A percentile compares a stretch with the other conserved stretches of the same genome.
Evolutionary conservation across 2,113 vertebrate genomes (phyloP).

Genomic region (Hippocampus guttulatus): DNA sequence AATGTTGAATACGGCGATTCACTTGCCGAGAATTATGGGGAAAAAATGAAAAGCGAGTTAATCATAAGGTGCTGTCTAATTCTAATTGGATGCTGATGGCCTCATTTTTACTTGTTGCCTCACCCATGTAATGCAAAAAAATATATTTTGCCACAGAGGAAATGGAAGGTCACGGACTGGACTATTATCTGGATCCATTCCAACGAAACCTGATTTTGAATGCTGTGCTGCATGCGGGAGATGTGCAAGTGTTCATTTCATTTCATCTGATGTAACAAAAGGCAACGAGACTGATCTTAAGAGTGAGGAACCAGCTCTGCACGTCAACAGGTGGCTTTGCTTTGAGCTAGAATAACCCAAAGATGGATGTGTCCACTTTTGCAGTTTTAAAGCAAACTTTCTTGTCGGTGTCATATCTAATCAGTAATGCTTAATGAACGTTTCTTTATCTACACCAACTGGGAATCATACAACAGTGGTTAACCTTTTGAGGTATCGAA

Average conservation of each 20-base stretch:
- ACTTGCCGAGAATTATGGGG: neutral
- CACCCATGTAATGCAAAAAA: neutral
- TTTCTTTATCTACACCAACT: too few species aligned
- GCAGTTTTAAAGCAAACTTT: neutral
- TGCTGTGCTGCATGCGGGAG: conserved; percentile 13
- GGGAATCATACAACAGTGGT: neutral
- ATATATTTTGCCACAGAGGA: neutral
- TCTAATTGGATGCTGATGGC: neutral
- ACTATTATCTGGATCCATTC: neutral
- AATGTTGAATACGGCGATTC: neutral
- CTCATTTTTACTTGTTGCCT: neutral
- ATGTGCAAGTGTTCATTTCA: conserved; percentile 42
- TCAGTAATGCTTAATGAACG: too few species aligned
- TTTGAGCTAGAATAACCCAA: conserved; percentile 10
- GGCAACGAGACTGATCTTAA: conserved; percentile 43
- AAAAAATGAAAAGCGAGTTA: neutral
- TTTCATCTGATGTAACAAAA: conserved; percentile 65
- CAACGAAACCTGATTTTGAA: conserved; percentile 1
- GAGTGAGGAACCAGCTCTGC: conserved; percentile 15
- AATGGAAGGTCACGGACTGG: neutral
- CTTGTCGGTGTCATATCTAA: neutral
- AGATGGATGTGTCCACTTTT: neutral
- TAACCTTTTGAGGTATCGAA: too few species aligned
- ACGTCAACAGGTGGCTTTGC: conserved; percentile 13
- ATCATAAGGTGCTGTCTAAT: neutral